phyloP scores from a whole-genome alignment of 2,888 invertebrate genomes.

The Noctua janthe region DNA sequence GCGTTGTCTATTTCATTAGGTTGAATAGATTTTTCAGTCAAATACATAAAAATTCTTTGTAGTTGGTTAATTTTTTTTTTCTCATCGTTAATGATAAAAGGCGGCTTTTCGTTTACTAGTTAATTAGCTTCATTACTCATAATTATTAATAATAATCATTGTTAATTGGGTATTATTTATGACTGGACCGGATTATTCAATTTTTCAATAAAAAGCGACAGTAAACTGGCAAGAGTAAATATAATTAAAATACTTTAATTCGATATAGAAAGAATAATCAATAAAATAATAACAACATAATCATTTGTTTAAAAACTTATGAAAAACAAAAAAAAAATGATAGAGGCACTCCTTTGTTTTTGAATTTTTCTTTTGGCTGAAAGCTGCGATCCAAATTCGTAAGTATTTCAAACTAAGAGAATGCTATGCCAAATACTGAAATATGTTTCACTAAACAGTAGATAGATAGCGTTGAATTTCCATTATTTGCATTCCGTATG shows the following conservation, averaged over 20 bases:
- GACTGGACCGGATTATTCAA: background rate
- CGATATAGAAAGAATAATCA: background rate
- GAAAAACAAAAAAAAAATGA: background rate
- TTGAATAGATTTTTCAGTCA: background rate
- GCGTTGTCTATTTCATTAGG: background rate
- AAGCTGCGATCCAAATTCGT: background rate
- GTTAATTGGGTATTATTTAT: background rate
- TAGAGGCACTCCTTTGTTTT: background rate
- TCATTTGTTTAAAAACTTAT: background rate
- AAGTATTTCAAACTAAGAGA: conserved; percentile 12
- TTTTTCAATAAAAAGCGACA: background rate
- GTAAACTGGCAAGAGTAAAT: background rate
- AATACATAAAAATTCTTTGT: too few relatives aligned
- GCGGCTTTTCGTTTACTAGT: background rate
- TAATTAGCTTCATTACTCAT: conserved; percentile 16
- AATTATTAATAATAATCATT: background rate
- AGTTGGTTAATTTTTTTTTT: background rate
- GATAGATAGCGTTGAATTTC: conserved; percentile 41
- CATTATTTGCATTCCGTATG: conserved; percentile 53
- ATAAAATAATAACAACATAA: background rate
- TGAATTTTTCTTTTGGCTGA: background rate
- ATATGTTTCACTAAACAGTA: conserved; percentile 32
- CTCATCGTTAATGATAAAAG: background rate
- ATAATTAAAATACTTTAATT: too few relatives aligned
- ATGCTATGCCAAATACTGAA: conserved; percentile 17